These are phyloP conservation scores for Drosophila setosimentum DNA, from an alignment of 2,888 invertebrate genomes.

Conservation along the genomic window DNA sequence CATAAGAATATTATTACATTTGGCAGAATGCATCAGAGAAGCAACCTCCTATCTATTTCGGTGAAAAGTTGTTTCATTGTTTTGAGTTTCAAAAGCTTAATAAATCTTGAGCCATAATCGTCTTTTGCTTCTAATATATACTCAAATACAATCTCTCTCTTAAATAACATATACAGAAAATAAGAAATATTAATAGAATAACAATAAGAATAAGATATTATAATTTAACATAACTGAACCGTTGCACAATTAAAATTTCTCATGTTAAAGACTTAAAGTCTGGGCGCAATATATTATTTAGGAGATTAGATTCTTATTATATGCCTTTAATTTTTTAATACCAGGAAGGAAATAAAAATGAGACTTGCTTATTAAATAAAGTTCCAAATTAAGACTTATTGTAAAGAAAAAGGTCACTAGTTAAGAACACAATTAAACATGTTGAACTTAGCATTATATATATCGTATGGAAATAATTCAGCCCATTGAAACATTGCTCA, in stretches of 20 bases:
- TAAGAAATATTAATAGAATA: neutral
- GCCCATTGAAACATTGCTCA: too few relatives aligned
- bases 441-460: too few relatives aligned
- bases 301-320: neutral
- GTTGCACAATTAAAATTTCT: neutral
- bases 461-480: neutral
- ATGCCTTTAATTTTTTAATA: neutral
- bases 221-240: neutral
- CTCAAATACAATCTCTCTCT: too few relatives aligned
- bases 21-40: neutral
- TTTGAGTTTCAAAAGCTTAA: neutral
- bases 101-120: neutral
- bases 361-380: too few relatives aligned
- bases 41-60: neutral
- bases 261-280: neutral
- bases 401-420: too few relatives aligned
- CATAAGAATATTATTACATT: neutral
- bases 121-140: too few relatives aligned
- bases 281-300: neutral
- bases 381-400: too few relatives aligned
- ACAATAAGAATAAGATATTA: neutral
- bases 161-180: neutral
- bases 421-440: too few relatives aligned
- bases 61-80: neutral
- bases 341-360: too few relatives aligned